These are phyloP conservation scores for Crossocerus cetratus DNA, from an alignment of 2,888 invertebrate species.

Conservation along the genomic window DNA sequence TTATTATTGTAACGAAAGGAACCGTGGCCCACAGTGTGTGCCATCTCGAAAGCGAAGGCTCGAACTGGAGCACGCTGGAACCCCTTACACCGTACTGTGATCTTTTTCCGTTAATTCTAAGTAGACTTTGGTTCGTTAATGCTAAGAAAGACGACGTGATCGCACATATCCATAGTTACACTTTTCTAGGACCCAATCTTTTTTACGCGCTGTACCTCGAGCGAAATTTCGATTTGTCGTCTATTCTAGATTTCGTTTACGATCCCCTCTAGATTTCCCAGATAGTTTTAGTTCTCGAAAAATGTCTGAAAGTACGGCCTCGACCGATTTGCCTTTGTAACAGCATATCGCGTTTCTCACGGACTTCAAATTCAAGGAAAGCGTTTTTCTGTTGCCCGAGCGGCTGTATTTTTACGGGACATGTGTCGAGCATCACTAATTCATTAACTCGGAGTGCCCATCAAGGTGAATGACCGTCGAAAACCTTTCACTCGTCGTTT, in stretches of 20 bases:
- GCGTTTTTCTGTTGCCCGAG: background rate
- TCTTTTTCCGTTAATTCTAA: constrained; percentile 4
- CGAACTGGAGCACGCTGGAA: background rate
- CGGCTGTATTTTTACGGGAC: constrained; percentile 28
- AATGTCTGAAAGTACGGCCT: background rate
- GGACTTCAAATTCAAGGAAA: constrained; percentile 1
- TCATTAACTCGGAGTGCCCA: constrained; percentile 40
- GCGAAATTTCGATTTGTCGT: constrained; percentile 37
- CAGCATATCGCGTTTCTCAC: background rate
- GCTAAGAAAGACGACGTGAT: background rate
- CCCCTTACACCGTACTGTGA: constrained; percentile 5
- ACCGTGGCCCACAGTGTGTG: no score
- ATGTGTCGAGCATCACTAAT: constrained; percentile 32
- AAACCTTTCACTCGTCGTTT: background rate
- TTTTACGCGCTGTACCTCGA: constrained; percentile 42
- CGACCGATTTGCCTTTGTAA: constrained; percentile 17
- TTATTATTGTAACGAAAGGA: background rate
- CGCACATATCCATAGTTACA: constrained; percentile 60
- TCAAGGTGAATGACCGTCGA: constrained; percentile 9
- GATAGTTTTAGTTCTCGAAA: constrained; percentile 18
- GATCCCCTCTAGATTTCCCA: constrained; percentile 6
- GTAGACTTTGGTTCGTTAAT: background rate
- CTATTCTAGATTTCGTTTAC: constrained; percentile 9
- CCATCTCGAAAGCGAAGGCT: background rate
- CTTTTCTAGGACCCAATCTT: constrained; percentile 52